phyloP scores from a whole-genome alignment of 2,888 invertebrate species.

The Eledona agricola region DNA sequence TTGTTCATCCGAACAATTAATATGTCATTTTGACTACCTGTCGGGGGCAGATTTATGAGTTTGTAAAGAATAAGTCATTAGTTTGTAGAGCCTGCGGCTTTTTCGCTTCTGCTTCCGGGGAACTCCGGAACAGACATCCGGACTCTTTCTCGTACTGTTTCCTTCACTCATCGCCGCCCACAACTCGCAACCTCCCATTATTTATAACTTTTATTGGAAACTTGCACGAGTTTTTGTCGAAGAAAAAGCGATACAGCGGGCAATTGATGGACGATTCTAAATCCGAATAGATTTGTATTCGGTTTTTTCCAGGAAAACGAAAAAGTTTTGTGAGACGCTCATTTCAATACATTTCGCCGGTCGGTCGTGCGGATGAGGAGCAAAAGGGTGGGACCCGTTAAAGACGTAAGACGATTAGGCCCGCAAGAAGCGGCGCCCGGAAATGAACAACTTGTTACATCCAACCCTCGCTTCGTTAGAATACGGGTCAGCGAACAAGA shows the following conservation, averaged over 20 bases:
- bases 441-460: background rate
- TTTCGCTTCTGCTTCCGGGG: conserved; percentile 48
- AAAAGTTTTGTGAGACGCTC: conserved; percentile 19
- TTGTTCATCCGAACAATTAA: conserved; percentile 35
- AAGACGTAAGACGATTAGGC: no score
- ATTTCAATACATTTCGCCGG: no score
- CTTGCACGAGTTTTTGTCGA: conserved; percentile 29
- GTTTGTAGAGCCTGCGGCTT: conserved; percentile 52
- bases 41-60: conserved; percentile 54
- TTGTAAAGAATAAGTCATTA: conserved; percentile 56
- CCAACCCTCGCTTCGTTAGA: no score
- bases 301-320: no score
- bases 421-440: conserved; percentile 2
- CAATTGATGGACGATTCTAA: conserved; percentile 26
- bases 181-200: conserved; percentile 30
- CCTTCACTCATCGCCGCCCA: conserved; percentile 26
- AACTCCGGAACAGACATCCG: conserved; percentile 35
- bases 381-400: no score
- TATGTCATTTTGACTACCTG: conserved; percentile 47
- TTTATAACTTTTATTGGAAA: conserved; percentile 36
- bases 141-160: conserved; percentile 31
- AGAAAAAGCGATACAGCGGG: conserved; percentile 24
- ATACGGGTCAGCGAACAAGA: no score
- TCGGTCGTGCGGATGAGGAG: no score
- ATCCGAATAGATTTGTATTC: conserved; percentile 25